Conservation (phyloP, 2,888 invertebrate species). For the Quadroppia sp. region DNA sequence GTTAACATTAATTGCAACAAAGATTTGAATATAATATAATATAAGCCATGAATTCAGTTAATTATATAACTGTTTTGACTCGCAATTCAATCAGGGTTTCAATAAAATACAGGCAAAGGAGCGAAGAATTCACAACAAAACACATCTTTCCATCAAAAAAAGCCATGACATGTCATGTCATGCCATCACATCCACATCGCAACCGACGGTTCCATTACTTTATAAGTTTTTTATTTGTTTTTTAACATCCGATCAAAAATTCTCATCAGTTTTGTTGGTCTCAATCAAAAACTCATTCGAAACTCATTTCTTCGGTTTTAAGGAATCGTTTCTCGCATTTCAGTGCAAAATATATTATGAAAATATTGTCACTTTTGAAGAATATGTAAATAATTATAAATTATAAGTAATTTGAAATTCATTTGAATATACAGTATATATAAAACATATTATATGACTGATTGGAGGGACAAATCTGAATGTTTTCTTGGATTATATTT, state of each 20-base stretch:
- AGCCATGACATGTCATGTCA: constrained; percentile 21
- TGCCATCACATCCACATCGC: neutral
- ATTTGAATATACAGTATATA: constrained; percentile 27
- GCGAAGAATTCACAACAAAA: neutral
- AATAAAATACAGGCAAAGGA: constrained; percentile 12
- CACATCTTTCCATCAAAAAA: neutral
- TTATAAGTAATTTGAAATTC: neutral
- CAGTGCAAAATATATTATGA: neutral
- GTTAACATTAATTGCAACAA: constrained; percentile 17
- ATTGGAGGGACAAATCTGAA: constrained; percentile 28
- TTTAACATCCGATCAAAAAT: neutral
- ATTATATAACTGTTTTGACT: constrained; percentile 3
- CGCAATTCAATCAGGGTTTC: constrained; percentile 32
- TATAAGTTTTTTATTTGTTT: neutral
- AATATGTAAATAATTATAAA: neutral
- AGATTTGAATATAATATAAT: neutral
- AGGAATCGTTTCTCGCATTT: neutral
- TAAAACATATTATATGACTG: constrained; percentile 19
- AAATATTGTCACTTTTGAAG: neutral
- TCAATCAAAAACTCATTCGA: neutral
- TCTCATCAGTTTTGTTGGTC: neutral
- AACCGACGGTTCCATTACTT: neutral
- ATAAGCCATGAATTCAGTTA: neutral
- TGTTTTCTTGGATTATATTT: constrained; percentile 19
- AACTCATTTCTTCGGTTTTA: neutral